A percentile compares a stretch with the other conserved stretches of the same genome.
Evolutionary conservation across 2,888 invertebrate species (phyloP).

Genomic region (Drosophila demipolita): DNA sequence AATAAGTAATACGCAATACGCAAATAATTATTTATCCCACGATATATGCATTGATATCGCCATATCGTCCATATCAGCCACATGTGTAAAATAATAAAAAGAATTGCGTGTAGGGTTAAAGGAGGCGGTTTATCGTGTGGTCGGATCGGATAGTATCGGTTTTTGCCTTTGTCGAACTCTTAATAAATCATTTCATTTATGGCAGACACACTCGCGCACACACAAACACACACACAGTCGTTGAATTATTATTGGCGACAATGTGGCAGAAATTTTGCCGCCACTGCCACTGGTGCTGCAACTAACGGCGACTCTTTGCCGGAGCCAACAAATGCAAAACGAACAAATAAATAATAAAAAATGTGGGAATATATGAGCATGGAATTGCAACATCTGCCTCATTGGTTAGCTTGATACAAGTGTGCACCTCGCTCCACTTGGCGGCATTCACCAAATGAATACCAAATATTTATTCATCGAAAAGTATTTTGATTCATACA

Average conservation of each 20-base stretch:
- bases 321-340: conserved; percentile 25
- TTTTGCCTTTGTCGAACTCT: conserved; percentile 32
- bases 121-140: conserved; percentile 32
- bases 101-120: conserved; percentile 14
- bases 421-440: not conserved
- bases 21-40: conserved; percentile 48
- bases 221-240: conserved; percentile 18
- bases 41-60: conserved; percentile 23
- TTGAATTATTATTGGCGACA: conserved; percentile 79
- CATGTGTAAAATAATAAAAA: conserved; percentile 19
- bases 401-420: not conserved
- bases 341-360: conserved; percentile 9
- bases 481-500: not conserved
- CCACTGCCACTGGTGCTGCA: conserved; percentile 29
- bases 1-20: conserved; percentile 40
- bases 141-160: conserved; percentile 33
- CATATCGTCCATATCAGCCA: not conserved
- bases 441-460: not conserved
- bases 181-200: conserved; percentile 75
- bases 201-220: conserved; percentile 31
- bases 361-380: conserved; percentile 4
- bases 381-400: conserved; percentile 25
- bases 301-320: not conserved
- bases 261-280: conserved; percentile 62
- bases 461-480: not conserved